Conservation (phyloP, 2,113 vertebrate species). For the Aviceda subcristata region DNA sequence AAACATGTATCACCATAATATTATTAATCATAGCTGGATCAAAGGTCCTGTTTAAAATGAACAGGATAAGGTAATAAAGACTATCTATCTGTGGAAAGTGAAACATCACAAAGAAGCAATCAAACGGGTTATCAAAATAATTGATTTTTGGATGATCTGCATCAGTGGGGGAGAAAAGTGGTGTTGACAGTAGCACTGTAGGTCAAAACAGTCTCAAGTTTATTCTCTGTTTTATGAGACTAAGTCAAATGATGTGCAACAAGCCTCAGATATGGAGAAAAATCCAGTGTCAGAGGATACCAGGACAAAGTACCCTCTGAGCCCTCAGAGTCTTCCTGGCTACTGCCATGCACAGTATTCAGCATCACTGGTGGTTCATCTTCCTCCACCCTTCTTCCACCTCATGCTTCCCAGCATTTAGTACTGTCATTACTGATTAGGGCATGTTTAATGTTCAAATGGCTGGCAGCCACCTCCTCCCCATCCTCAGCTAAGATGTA, state of each 20-base stretch:
- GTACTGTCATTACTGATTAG: background rate
- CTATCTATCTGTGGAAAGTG: background rate
- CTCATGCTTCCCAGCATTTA: background rate
- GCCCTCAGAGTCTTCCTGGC: background rate
- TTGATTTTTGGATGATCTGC: background rate
- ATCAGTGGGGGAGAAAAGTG: background rate
- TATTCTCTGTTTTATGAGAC: background rate
- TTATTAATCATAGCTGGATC: background rate
- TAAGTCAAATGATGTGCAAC: background rate
- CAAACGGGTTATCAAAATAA: background rate
- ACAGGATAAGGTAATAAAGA: background rate
- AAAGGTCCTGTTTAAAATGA: background rate
- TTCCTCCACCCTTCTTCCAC: background rate
- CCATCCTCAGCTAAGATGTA: background rate
- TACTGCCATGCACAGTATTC: background rate
- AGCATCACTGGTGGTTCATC: background rate
- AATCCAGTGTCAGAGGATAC: background rate
- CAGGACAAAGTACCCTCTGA: background rate
- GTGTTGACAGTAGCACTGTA: background rate
- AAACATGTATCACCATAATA: background rate
- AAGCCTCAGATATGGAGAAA: background rate
- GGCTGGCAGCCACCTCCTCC: background rate
- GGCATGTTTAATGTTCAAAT: background rate
- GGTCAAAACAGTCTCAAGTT: background rate
- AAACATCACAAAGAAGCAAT: background rate